phyloP scores from a whole-genome alignment of 2,113 vertebrate species.

The Tiliqua scincoides region DNA sequence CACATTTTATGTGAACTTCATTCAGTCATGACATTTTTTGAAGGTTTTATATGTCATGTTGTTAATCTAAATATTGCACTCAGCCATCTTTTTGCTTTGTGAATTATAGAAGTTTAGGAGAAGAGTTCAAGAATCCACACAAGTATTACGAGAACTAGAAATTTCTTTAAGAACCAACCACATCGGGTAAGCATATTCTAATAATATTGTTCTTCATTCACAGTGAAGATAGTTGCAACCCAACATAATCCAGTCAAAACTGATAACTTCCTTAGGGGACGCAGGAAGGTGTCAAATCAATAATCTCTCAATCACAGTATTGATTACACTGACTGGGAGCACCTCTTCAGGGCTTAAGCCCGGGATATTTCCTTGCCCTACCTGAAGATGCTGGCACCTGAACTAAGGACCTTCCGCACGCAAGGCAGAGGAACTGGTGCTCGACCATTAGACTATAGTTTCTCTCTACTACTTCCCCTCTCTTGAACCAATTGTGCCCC shows the following conservation, averaged over 20 bases:
- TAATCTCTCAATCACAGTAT: too few relatives aligned
- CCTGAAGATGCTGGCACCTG: too few relatives aligned
- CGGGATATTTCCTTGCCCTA: too few relatives aligned
- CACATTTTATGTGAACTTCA: background rate
- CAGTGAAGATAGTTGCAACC: slow-evolving; percentile 1
- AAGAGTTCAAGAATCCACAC: slow-evolving; percentile 96
- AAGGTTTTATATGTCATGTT: background rate
- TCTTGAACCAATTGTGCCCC: background rate
- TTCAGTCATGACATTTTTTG: background rate
- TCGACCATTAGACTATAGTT: too few relatives aligned
- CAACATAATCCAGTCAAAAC: background rate
- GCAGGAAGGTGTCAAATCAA: background rate
- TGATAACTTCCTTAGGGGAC: background rate
- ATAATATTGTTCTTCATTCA: background rate
- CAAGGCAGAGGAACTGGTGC: too few relatives aligned
- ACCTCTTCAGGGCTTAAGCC: too few relatives aligned
- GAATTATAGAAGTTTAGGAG: slow-evolving; percentile 92
- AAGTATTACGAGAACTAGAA: slow-evolving; percentile 97
- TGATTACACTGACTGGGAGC: too few relatives aligned
- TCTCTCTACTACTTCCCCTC: background rate
- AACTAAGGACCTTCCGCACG: too few relatives aligned
- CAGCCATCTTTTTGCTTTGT: slow-evolving; percentile 38
- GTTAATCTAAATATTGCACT: slow-evolving; percentile 17
- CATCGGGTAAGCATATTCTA: slow-evolving; percentile 88
- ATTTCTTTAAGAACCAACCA: slow-evolving; percentile 98